phyloP scores from a whole-genome alignment of 2,113 vertebrate genomes.

The Rhinichthys klamathensis region DNA sequence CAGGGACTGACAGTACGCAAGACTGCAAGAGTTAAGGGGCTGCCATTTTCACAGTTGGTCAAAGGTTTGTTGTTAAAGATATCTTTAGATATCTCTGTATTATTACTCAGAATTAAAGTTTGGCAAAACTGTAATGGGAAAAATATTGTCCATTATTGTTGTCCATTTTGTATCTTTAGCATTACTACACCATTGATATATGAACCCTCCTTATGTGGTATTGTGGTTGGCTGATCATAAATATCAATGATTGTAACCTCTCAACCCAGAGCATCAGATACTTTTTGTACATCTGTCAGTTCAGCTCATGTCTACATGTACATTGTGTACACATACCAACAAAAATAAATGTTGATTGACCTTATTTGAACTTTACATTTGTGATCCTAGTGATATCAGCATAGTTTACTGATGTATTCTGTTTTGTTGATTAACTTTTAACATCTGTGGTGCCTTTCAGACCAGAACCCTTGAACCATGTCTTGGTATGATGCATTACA shows the following conservation, averaged over 20 bases:
- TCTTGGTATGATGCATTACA: background rate
- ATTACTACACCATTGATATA: background rate
- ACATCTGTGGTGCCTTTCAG: background rate
- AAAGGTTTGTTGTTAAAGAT: background rate
- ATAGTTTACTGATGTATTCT: background rate
- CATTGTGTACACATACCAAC: background rate
- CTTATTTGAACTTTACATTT: background rate
- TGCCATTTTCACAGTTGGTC: background rate
- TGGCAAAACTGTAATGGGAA: background rate
- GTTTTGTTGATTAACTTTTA: background rate
- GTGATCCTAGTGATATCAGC: background rate
- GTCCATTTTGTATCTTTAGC: background rate
- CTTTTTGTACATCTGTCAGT: background rate
- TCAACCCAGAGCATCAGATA: background rate
- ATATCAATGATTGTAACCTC: background rate
- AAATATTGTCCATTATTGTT: background rate
- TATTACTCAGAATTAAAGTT: background rate
- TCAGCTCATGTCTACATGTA: background rate
- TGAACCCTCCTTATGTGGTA: background rate
- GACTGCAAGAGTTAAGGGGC: background rate
- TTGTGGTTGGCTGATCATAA: background rate
- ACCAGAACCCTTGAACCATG: background rate
- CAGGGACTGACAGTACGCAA: background rate
- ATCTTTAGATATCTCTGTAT: background rate
- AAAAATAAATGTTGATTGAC: conserved; percentile 7